These are phyloP conservation scores for Pterocles orientalis DNA, from an alignment of 2,113 vertebrate genomes.

Conservation along the genomic window DNA sequence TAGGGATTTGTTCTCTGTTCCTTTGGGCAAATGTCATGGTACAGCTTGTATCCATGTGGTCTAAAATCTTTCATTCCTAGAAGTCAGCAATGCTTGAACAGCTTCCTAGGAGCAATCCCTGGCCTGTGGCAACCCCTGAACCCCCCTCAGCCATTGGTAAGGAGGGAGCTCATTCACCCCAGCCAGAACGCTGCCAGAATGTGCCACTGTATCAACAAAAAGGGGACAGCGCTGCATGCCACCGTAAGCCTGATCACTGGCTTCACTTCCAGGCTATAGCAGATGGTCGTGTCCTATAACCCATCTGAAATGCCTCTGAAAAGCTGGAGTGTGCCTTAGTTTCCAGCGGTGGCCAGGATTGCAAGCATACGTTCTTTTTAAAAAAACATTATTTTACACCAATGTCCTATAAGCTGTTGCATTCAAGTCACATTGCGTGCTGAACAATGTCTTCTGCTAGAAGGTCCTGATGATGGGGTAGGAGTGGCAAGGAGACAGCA, in stretches of 20 bases:
- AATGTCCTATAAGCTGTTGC: background rate
- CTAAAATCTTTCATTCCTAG: background rate
- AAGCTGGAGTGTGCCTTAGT: background rate
- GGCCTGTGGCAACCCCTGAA: background rate
- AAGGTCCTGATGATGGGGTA: background rate
- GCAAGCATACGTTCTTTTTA: rapidly evolving
- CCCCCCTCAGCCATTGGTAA: background rate
- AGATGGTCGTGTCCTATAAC: background rate
- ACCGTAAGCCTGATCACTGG: rapidly evolving
- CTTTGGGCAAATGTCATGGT: background rate
- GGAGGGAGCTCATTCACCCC: background rate
- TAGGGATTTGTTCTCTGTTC: background rate
- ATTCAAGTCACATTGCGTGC: rapidly evolving
- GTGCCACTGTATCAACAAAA: background rate
- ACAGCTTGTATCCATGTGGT: rapidly evolving
- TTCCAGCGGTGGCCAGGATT: background rate
- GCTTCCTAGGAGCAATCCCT: background rate
- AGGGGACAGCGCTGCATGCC: background rate
- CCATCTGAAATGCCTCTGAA: background rate
- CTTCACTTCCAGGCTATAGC: background rate
- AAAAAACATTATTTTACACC: rapidly evolving
- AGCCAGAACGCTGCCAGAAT: background rate
- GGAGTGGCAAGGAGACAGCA: background rate
- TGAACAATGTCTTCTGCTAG: background rate
- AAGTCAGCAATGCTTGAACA: background rate